Base-by-base conservation (phyloP, 2,888 invertebrate species). In the Amblyjoppa proteus region DNA sequence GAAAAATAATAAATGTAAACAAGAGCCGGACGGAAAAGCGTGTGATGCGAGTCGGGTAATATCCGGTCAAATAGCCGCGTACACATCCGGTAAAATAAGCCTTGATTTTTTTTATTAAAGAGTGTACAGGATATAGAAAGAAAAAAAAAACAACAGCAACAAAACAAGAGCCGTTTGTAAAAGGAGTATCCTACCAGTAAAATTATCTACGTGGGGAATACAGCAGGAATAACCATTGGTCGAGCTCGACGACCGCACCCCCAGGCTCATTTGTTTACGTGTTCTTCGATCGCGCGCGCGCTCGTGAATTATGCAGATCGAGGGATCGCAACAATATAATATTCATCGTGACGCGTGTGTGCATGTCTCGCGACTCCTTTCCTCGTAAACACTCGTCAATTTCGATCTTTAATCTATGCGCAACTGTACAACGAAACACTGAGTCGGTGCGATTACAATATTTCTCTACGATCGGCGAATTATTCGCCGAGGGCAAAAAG, bases 171-270 rank as follows among this genome's bases (percentile, higher is more conserved):
- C 9, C 0, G 11, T 3, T 4, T 25, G 28, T 4, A 13, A 13
- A 9, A 28, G 9, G 13, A 28, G 11, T 58, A 58, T 58, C 25
- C 13, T 13, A 3, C 3, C 3, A 58, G 25, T 28, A 58, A 58
- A 58, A 13, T 28, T 11, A 58, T 25, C 45, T 28, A 13, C n/a
- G 20, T 49, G 20, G 13, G 13, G 13, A 41, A 45, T 34, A 56
- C 13, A 13, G 13, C 56, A 28, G 1, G 41, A 25, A 16, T 13
- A 28, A 73, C 73, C 38, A 73, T 56, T 73, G 73, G 56, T 25
- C 56, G 49, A n/a, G 28, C 56, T 4, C 73, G 25, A 6, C 38
- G 3, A 38, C 20, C 73, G 56, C 73, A 73, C 56, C 73, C 56
- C 53, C 56, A 34, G 56, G 38, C 20, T 31, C 38, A 25, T 71